Conservation (phyloP, 1,140 invertebrate genomes). For the Zelostemma sp. region DNA sequence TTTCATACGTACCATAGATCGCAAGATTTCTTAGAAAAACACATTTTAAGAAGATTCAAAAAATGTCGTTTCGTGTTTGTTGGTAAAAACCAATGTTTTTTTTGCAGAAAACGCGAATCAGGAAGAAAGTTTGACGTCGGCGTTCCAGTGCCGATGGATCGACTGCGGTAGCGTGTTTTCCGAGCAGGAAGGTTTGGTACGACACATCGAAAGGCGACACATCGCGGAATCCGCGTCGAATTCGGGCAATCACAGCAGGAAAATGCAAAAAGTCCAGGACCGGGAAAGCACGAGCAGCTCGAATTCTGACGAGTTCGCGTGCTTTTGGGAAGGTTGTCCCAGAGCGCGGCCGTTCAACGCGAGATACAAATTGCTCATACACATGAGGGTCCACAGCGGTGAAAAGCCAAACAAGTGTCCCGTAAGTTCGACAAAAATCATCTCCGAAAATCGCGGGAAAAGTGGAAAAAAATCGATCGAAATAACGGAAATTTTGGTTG, state of each 20-base stretch:
- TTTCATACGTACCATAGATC: no score
- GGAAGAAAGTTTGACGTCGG: slow-evolving; percentile 44
- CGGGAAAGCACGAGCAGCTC: slow-evolving; percentile 40
- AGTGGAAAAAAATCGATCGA: no score
- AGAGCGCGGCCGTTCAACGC: slow-evolving; percentile 93
- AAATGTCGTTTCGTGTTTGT: slow-evolving; percentile 8
- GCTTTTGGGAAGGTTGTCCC: slow-evolving; percentile 91
- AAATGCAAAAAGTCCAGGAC: slow-evolving; percentile 54
- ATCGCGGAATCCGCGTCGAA: slow-evolving; percentile 76
- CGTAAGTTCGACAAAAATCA: slow-evolving; percentile 74
- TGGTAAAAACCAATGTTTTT: slow-evolving; percentile 5
- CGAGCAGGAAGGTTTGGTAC: slow-evolving; percentile 84
- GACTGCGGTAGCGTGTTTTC: slow-evolving; percentile 85
- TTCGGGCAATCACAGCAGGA: slow-evolving; percentile 49
- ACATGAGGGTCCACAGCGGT: slow-evolving; percentile 96
- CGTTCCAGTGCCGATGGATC: slow-evolving; percentile 83
- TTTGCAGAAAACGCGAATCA: slow-evolving; percentile 46
- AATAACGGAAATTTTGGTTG: slow-evolving; percentile 53
- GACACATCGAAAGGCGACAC: slow-evolving; percentile 92
- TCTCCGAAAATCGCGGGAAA: no score
- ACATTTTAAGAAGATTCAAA: no score
- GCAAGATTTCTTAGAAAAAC: no score
- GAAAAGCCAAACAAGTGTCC: slow-evolving; percentile 97
- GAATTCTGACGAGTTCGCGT: slow-evolving; percentile 86
- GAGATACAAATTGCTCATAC: slow-evolving; percentile 95